phyloP scores from a whole-genome alignment of 2,888 invertebrate genomes.

The Tenthredo scrophulariae region DNA sequence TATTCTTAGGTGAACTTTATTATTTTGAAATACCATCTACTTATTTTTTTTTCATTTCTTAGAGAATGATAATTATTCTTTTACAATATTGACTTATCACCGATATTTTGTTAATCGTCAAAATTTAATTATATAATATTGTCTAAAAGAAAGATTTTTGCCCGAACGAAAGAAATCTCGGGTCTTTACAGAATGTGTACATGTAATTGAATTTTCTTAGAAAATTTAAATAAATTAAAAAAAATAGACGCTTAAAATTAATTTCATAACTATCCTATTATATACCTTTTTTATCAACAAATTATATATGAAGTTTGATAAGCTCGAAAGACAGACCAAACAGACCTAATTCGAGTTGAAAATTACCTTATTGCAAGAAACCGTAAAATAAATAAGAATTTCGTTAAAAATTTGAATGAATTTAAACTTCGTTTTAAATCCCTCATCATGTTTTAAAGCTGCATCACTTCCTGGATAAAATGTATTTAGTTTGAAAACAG shows the following conservation, averaged over 20 bases:
- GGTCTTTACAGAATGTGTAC: constrained; percentile 29
- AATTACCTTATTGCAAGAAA: not conserved
- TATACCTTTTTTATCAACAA: not conserved
- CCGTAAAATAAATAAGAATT: not conserved
- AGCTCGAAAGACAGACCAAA: not conserved
- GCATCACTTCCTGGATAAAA: not conserved
- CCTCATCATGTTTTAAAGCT: not conserved
- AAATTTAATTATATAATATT: constrained; percentile 7
- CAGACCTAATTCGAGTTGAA: not conserved
- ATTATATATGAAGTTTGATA: not conserved
- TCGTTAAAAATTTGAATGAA: not conserved
- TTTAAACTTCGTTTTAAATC: not conserved
- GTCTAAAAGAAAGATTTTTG: not conserved
- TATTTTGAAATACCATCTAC: constrained; percentile 62
- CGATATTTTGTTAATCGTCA: constrained; percentile 31
- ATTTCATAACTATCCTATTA: constrained; percentile 12
- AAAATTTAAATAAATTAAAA: constrained; percentile 42
- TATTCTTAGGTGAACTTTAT: constrained; percentile 60
- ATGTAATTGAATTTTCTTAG: constrained; percentile 52
- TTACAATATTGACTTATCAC: constrained; percentile 59
- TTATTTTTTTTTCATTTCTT: constrained; percentile 26
- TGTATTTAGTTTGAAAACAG: not conserved
- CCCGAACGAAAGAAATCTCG: not conserved
- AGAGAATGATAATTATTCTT: constrained; percentile 60
- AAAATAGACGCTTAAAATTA: constrained; percentile 34